Evolutionary conservation across 2,113 vertebrate species (phyloP), one percentile per base, ranked within the genome.

Genomic region (Tachuris rubrigastra): DNA sequence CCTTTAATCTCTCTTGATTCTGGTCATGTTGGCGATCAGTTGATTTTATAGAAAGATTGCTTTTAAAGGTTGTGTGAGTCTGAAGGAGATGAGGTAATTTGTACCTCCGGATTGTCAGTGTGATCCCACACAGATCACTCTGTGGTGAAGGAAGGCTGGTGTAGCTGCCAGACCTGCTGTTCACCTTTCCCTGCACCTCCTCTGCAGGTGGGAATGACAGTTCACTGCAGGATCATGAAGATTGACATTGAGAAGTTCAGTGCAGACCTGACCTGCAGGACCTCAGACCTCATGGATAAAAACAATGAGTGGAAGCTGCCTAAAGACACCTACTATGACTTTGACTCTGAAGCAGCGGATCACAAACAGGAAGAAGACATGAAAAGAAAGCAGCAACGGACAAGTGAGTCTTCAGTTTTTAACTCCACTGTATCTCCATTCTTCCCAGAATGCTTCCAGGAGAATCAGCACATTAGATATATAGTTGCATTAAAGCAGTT

Each of bases 141-240:
- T 42, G 30, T 24, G 72, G 73, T 1, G 0, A 46, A 52, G 83
- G 47, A 67, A 58, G 33, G n/a, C 39, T 71, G 49, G 4, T 2
- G 0, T 11, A 0, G 41, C n/a, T 39, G 53, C 85, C 63, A 37
- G 2, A 19, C 23, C 37, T 59, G 55, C 74, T 74, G 55, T 63
- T 58, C 37, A 76, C 58, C 65, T 37, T 30, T 69, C 20, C 69
- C 39, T 87, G 55, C 46, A 13, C 81, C 91, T 97, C 30, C 90
- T 53, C 62, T 62, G 37, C 94, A 99, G 99, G 99, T 99, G 96
- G 99, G 99, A 84, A 99, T 99, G 99, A 99, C 99, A 0, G 99
- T 99, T 78, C 99, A 99, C 97, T 99, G 99, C 97, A 98, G 99
- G 73, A 99, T 99, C 95, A 99, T 99, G 99, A 99, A 99, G 98